Percentiles rank a stretch among this genome's conserved stretches.
These are phyloP conservation scores for Andricus curvator DNA, from an alignment of 2,888 invertebrate genomes.

Conservation along the genomic window DNA sequence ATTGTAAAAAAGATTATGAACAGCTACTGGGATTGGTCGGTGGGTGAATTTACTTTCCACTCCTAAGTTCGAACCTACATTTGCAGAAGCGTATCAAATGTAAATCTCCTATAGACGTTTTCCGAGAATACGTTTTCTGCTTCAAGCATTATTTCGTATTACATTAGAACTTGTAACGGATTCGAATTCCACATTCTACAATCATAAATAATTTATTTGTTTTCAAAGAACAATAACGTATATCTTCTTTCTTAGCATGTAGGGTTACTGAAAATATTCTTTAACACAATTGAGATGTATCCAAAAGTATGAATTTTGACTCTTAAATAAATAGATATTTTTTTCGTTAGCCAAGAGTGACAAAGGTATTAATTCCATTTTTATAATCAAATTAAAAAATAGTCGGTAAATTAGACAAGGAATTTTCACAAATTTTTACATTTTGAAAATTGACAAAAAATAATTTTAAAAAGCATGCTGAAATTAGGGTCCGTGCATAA, in stretches of 20 bases:
- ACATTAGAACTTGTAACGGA: conserved; percentile 11
- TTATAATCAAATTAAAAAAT: too few relatives aligned
- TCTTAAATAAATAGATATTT: too few relatives aligned
- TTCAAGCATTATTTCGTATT: conserved; percentile 11
- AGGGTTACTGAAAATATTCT: too few relatives aligned
- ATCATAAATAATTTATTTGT: not conserved
- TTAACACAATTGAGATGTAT: too few relatives aligned
- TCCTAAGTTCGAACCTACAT: conserved; percentile 7
- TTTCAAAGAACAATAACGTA: not conserved
- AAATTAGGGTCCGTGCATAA: too few relatives aligned
- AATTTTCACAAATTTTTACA: too few relatives aligned
- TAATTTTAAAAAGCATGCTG: too few relatives aligned
- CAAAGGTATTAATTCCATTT: too few relatives aligned
- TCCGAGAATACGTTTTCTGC: conserved; percentile 23
- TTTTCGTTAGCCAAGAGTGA: too few relatives aligned
- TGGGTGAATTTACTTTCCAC: conserved; percentile 3
- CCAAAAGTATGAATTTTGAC: too few relatives aligned
- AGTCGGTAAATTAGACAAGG: too few relatives aligned
- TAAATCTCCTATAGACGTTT: conserved; percentile 16
- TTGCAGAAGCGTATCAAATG: conserved; percentile 23
- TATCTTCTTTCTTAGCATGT: not conserved
- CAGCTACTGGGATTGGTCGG: not conserved
- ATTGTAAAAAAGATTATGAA: conserved; percentile 8
- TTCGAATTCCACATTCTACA: not conserved
- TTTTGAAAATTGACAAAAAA: too few relatives aligned